Conservation (phyloP, 2,113 vertebrate genomes). For the Strix uralensis region DNA sequence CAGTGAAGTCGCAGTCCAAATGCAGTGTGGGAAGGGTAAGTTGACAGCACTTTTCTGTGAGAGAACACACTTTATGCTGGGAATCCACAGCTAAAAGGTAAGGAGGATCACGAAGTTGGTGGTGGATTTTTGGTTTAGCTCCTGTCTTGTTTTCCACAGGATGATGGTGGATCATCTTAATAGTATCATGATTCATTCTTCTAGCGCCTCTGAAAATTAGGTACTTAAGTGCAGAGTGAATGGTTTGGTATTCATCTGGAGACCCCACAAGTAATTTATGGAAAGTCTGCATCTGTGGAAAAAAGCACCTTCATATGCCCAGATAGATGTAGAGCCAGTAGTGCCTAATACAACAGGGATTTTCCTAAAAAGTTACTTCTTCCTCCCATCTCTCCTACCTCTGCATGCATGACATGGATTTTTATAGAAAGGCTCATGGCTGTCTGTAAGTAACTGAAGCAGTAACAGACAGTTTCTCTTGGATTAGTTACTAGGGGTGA, state of each 20-base stretch:
- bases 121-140: constrained; percentile 13
- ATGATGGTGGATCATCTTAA: not conserved
- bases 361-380: not conserved
- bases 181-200: not conserved
- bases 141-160: not conserved
- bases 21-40: not conserved
- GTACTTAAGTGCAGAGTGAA: not conserved
- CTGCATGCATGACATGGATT: rapidly evolving
- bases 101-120: not conserved
- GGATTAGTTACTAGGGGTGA: not conserved
- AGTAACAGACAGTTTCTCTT: not conserved
- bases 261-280: not conserved
- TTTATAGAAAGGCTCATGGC: not conserved
- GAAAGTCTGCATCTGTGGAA: not conserved
- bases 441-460: not conserved
- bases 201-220: constrained; percentile 20
- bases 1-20: not conserved
- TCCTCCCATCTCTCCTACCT: not conserved
- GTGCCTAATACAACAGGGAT: not conserved
- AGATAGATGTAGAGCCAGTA: not conserved
- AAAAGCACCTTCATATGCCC: not conserved
- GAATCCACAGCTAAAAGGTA: constrained; percentile 5
- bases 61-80: not conserved
- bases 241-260: not conserved
- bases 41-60: not conserved